These are phyloP conservation scores for Catajapyx aquilonaris DNA, from an alignment of 1,140 invertebrate genomes.

Conservation along the genomic window DNA sequence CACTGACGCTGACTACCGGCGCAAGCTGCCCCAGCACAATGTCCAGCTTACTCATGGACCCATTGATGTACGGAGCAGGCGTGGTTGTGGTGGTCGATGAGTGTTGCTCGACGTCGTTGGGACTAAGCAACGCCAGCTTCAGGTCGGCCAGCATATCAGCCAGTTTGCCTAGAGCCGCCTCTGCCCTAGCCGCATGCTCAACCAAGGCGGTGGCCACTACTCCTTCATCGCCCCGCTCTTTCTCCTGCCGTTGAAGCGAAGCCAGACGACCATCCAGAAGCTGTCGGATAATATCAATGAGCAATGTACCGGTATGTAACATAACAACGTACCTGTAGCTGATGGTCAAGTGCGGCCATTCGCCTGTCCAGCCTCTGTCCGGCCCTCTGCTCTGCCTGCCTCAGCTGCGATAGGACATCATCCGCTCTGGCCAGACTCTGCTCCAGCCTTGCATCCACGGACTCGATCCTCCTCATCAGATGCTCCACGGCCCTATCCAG, in stretches of 20 bases:
- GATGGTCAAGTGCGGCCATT: neutral
- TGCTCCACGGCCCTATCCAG: slow-evolving; percentile 66
- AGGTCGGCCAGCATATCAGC: no score
- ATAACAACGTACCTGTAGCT: neutral
- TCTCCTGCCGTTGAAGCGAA: no score
- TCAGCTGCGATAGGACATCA: slow-evolving; percentile 47
- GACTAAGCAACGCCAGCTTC: neutral
- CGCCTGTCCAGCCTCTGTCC: no score
- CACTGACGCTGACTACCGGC: slow-evolving; percentile 59
- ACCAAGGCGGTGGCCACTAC: no score
- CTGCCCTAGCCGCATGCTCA: no score
- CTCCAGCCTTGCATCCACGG: slow-evolving; percentile 50
- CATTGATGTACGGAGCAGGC: slow-evolving; percentile 22
- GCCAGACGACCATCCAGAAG: no score
- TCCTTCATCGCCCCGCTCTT: no score
- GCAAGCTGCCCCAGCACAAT: slow-evolving; percentile 50
- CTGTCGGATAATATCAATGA: no score
- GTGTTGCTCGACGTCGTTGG: slow-evolving; percentile 16
- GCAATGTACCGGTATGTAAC: no score
- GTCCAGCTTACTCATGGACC: slow-evolving; percentile 51
- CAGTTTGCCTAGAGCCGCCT: no score
- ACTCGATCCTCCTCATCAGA: slow-evolving; percentile 58
- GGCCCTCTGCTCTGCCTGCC: slow-evolving; percentile 45
- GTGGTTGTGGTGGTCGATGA: slow-evolving; percentile 24
- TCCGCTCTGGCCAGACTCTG: slow-evolving; percentile 68